A percentile compares a stretch with the other conserved stretches of the same genome.
These are phyloP conservation scores for Crotalus helleri DNA, from an alignment of 2,113 vertebrate species.

Conservation along the genomic window DNA sequence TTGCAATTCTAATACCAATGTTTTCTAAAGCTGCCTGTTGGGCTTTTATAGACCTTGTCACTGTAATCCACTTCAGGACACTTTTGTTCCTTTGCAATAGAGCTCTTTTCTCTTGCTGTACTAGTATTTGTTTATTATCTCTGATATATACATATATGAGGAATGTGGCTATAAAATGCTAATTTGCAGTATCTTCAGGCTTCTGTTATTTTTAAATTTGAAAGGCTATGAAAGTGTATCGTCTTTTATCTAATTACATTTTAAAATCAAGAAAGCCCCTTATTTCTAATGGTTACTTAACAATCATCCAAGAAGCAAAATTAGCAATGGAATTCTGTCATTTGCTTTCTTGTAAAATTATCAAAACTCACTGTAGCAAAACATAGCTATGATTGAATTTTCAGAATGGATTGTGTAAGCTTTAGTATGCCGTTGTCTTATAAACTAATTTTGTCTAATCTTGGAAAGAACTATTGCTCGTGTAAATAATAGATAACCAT, in stretches of 20 bases:
- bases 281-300: not conserved
- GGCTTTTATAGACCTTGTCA: not conserved
- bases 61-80: not conserved
- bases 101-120: not conserved
- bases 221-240: not conserved
- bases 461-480: not conserved
- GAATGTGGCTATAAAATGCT: not conserved
- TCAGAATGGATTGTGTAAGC: not conserved
- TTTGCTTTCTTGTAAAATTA: not conserved
- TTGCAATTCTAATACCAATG: slow-evolving; percentile 20
- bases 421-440: too few species aligned
- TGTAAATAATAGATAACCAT: not conserved
- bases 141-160: not conserved
- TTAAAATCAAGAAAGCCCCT: not conserved
- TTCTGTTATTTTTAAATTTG: not conserved
- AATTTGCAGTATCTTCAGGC: not conserved
- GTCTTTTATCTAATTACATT: not conserved
- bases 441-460: not conserved
- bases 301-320: not conserved
- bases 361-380: not conserved
- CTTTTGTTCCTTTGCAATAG: not conserved
- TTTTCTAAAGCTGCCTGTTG: slow-evolving; percentile 10
- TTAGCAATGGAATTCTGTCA: not conserved
- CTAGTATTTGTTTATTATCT: not conserved
- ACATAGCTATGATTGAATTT: not conserved